Evolutionary conservation across 2,888 invertebrate genomes (phyloP), one percentile per base, ranked within the genome.

Genomic region (Bimastos eiseni): DNA sequence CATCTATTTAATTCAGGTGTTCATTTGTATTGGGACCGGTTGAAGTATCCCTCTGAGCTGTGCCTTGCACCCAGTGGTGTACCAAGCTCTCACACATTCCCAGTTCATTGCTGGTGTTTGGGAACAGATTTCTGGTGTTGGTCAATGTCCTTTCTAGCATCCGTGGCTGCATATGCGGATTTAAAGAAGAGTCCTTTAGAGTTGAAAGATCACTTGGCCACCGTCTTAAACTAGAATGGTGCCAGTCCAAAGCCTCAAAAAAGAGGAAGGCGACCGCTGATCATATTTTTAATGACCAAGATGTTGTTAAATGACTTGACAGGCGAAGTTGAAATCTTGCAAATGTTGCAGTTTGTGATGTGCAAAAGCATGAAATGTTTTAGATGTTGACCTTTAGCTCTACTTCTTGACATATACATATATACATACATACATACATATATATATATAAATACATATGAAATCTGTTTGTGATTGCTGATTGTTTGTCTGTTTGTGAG

Each of bases 401-500:
- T 15, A n/a, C n/a, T n/a, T n/a, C n/a, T n/a, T n/a, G n/a, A n/a
- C n/a, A n/a, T n/a, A n/a, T n/a, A n/a, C n/a, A n/a, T n/a, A n/a
- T n/a, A n/a, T n/a, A n/a, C n/a, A n/a, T n/a, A n/a, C n/a, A n/a
- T n/a, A n/a, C n/a, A n/a, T n/a, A n/a, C n/a, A n/a, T n/a, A n/a
- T n/a, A n/a, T n/a, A n/a, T n/a, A n/a, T n/a, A n/a, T n/a, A n/a
- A n/a, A n/a, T n/a, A n/a, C n/a, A n/a, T n/a, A n/a, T n/a, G n/a
- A n/a, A 17, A 41, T 49, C 3, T 89, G 33, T 89, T n/a, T 89
- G 8, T 38, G 34, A 37, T 36, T 6, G 33, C 34, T 36, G 3
- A 13, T 8, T 33, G 13, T 90, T 55, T 55, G 13, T 30, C 21
- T 49, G 21, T 90, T 91, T 91, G 88, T 93, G 93, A 95, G 92